These are phyloP conservation scores for Phylloscopus whistleri DNA, from an alignment of 2,113 vertebrate species.

Conservation along the genomic window DNA sequence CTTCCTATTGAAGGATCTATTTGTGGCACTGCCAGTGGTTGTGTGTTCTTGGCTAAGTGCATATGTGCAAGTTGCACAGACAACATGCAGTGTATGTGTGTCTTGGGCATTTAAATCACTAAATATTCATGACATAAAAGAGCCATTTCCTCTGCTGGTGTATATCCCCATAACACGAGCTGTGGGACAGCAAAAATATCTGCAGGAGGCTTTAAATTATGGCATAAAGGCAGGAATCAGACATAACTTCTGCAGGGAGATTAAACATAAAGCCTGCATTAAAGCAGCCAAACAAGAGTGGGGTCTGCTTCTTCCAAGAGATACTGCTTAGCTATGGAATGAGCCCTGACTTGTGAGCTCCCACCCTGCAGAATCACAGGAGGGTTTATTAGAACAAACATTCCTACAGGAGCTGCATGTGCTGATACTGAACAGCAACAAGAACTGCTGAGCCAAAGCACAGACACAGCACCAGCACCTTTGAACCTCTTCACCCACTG, in stretches of 20 bases:
- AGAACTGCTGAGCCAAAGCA: background rate
- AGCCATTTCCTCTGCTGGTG: background rate
- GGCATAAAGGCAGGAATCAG: background rate
- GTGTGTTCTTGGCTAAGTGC: background rate
- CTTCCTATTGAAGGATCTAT: constrained; percentile 37
- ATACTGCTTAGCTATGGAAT: background rate
- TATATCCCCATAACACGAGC: background rate
- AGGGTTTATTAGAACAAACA: background rate
- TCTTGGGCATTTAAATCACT: background rate
- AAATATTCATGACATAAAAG: background rate
- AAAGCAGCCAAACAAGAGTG: background rate
- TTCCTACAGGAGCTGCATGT: background rate
- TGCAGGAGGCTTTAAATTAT: background rate
- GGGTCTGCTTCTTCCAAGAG: background rate
- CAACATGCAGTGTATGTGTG: background rate
- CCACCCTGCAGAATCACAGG: background rate
- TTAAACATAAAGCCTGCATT: background rate
- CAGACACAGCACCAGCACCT: background rate
- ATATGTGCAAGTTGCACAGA: background rate
- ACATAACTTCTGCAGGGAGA: background rate
- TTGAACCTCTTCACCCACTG: background rate
- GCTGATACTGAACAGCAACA: background rate
- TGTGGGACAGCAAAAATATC: background rate
- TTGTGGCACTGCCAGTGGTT: background rate
- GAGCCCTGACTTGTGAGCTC: background rate